Conservation (phyloP, 2,797 vertebrate genomes). For the Hephaestus fuliginosus region DNA sequence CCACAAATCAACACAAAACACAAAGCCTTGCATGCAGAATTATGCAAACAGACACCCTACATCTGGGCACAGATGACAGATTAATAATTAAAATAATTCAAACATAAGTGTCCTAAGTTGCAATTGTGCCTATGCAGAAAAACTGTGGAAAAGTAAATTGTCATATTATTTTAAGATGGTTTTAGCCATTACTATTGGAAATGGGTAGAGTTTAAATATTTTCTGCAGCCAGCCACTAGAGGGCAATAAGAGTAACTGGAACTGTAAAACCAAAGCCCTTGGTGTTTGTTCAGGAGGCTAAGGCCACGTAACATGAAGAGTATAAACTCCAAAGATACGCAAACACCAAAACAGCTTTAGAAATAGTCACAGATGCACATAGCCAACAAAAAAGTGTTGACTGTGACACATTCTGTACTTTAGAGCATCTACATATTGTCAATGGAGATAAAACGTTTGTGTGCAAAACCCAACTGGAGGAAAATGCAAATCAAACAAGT, state of each 20-base stretch:
- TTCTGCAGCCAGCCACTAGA: slow-evolving; percentile 16
- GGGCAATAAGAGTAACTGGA: neutral
- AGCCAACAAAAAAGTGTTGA: slow-evolving; percentile 6
- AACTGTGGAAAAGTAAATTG: neutral
- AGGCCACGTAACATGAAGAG: neutral
- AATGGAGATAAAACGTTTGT: slow-evolving; percentile 8
- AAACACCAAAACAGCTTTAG: neutral
- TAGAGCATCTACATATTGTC: slow-evolving; percentile 5
- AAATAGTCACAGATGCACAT: neutral
- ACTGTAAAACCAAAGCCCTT: neutral
- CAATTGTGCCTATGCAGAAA: neutral
- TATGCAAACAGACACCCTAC: neutral
- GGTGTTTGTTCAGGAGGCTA: neutral
- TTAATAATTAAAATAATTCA: neutral
- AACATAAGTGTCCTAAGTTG: neutral
- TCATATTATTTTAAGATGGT: neutral
- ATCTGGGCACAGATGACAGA: neutral
- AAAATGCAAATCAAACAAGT: slow-evolving; percentile 47
- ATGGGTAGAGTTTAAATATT: neutral
- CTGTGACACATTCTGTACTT: slow-evolving; percentile 2
- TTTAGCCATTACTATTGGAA: neutral
- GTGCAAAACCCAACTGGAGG: slow-evolving; percentile 51
- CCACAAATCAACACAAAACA: neutral
- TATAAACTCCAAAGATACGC: neutral
- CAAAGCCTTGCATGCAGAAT: neutral